These are phyloP conservation scores for Bedellia somnulentella DNA, from an alignment of 2,888 invertebrate genomes.

Conservation along the genomic window DNA sequence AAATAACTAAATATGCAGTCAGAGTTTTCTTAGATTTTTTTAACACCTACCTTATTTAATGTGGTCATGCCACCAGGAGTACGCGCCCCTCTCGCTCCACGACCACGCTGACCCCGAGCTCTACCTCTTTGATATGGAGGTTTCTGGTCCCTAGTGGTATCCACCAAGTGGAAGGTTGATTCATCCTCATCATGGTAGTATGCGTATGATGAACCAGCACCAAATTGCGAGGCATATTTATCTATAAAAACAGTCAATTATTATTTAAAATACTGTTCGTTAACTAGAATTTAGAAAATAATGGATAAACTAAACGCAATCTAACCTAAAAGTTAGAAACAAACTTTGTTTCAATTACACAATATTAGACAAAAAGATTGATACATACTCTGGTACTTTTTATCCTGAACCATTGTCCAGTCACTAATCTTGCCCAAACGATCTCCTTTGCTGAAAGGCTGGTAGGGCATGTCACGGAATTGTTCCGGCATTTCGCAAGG, in stretches of 20 bases:
- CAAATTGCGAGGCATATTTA: constrained; percentile 91
- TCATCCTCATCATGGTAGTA: constrained; percentile 99
- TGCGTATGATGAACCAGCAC: constrained; percentile 94
- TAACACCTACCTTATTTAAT: constrained; percentile 78
- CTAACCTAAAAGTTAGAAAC: constrained; percentile 9
- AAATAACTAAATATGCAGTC: too few relatives aligned
- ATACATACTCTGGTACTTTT: constrained; percentile 84
- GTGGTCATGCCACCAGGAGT: constrained; percentile 78
- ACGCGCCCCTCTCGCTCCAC: constrained; percentile 69
- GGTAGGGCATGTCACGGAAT: constrained; percentile 96
- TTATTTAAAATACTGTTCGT: neutral
- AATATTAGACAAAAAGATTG: neutral
- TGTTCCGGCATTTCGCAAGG: constrained; percentile 93
- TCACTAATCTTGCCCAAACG: constrained; percentile 98
- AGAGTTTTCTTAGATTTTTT: too few relatives aligned
- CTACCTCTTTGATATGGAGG: constrained; percentile 92
- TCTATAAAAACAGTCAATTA: constrained; percentile 53
- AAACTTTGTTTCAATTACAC: too few relatives aligned
- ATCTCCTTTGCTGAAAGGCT: constrained; percentile 98
- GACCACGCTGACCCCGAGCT: constrained; percentile 78
- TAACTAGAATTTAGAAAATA: neutral
- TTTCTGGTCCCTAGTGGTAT: constrained; percentile 86
- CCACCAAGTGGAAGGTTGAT: constrained; percentile 96
- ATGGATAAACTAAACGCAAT: neutral
- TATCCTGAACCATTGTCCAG: constrained; percentile 96